These are phyloP conservation scores for Fulica atra DNA, from an alignment of 2,113 vertebrate species.

Conservation along the genomic window DNA sequence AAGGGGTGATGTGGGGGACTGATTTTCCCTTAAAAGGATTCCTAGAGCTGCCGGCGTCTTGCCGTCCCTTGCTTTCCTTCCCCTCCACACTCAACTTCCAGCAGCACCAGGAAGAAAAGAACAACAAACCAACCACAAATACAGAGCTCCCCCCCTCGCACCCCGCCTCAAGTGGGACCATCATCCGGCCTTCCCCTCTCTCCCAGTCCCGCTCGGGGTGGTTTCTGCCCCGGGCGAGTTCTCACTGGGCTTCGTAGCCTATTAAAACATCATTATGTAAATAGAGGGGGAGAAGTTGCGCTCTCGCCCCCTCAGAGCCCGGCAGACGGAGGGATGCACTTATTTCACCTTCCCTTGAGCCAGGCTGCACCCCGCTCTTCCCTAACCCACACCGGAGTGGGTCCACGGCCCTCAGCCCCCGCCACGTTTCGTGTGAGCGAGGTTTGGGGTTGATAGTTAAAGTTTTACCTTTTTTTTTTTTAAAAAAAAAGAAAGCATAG, in stretches of 20 bases:
- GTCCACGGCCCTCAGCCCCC: not conserved
- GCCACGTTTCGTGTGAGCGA: not conserved
- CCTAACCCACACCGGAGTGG: not conserved
- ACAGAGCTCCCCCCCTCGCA: not conserved
- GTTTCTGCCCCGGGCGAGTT: not conserved
- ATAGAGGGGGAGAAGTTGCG: constrained; percentile 70
- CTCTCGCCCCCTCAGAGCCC: not conserved
- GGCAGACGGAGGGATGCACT: not conserved
- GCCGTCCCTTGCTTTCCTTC: not conserved
- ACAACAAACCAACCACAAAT: no score
- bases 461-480: not conserved
- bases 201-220: not conserved
- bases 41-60: not conserved
- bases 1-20: accelerated
- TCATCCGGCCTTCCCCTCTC: no score
- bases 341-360: accelerated
- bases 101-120: not conserved
- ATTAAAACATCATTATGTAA: constrained; percentile 77
- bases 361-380: not conserved
- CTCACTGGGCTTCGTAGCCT: constrained; percentile 9
- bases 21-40: not conserved
- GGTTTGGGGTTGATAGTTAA: accelerated
- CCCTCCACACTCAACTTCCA: not conserved
- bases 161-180: no score
- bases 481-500: not conserved